Conservation (phyloP, 2,888 invertebrate species). For the Phalera bucephala region DNA sequence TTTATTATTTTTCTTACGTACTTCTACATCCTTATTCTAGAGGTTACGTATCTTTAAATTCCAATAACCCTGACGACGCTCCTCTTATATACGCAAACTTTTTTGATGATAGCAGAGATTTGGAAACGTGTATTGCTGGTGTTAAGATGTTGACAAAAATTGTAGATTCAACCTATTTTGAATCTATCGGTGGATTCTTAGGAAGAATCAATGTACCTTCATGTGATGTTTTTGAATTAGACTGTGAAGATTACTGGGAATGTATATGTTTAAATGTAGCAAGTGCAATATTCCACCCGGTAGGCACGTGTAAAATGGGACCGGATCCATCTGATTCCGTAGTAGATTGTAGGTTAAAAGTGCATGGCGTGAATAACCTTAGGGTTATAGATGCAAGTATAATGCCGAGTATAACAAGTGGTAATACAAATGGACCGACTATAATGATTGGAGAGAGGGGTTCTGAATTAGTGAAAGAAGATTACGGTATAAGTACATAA, state of each 20-base stretch:
- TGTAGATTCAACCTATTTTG: slow-evolving; percentile 13
- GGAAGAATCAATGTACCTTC: slow-evolving; percentile 15
- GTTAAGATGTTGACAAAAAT: slow-evolving; percentile 17
- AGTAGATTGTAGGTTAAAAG: slow-evolving; percentile 81
- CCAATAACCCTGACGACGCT: slow-evolving; percentile 14
- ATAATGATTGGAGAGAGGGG: slow-evolving; percentile 92
- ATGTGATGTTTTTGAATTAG: slow-evolving; percentile 11
- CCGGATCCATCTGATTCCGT: slow-evolving; percentile 39
- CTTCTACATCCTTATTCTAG: slow-evolving; percentile 24
- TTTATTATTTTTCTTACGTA: slow-evolving; percentile 13
- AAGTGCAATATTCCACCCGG: slow-evolving; percentile 84
- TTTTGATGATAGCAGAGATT: slow-evolving; percentile 16
- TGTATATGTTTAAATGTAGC: slow-evolving; percentile 64
- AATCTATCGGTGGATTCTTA: slow-evolving; percentile 15
- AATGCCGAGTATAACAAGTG: too few relatives aligned
- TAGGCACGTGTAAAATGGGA: slow-evolving; percentile 84
- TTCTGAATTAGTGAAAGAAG: slow-evolving; percentile 86
- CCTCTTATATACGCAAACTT: slow-evolving; percentile 20
- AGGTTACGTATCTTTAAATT: slow-evolving; percentile 20
- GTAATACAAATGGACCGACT: too few relatives aligned
- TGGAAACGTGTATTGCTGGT: slow-evolving; percentile 12
- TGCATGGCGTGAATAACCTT: slow-evolving; percentile 84
- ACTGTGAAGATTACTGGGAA: slow-evolving; percentile 36
- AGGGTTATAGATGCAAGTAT: too few relatives aligned
- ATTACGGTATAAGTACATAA: slow-evolving; percentile 12